Evolutionary conservation across 2,797 vertebrate genomes (phyloP).

Genomic region (Sebastes paucispinis): DNA sequence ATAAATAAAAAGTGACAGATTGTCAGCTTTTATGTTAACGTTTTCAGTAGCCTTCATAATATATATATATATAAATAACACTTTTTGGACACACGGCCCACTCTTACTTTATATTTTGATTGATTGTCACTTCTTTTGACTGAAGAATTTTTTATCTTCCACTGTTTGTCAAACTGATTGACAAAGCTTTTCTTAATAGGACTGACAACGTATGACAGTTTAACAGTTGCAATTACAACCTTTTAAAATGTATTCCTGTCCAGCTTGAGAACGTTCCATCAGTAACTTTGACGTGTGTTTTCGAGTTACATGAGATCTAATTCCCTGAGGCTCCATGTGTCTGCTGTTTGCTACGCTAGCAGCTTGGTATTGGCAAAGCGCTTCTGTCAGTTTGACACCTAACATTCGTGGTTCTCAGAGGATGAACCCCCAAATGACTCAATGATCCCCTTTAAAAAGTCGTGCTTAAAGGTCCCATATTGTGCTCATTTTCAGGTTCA

Average conservation of each 20-base stretch:
- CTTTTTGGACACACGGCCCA: conserved; percentile 24
- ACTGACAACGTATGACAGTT: conserved; percentile 36
- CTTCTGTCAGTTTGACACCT: too few relatives aligned
- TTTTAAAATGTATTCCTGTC: conserved; percentile 15
- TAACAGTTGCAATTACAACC: conserved; percentile 31
- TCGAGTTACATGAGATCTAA: conserved; percentile 5
- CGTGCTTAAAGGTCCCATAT: too few relatives aligned
- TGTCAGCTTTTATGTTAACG: conserved; percentile 15
- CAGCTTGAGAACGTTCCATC: neutral
- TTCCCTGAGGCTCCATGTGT: neutral
- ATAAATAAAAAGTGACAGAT: conserved; percentile 13
- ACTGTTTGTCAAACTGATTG: conserved; percentile 37
- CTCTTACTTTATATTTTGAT: conserved; percentile 42
- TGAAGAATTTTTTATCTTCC: neutral
- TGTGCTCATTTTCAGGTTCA: too few relatives aligned
- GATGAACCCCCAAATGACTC: too few relatives aligned
- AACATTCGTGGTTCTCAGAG: too few relatives aligned
- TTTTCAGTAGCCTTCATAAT: conserved; percentile 23
- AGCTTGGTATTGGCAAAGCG: neutral
- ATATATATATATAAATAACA: conserved; percentile 14
- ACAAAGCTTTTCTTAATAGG: conserved; percentile 43
- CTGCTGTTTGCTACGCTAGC: neutral
- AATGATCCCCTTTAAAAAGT: too few relatives aligned
- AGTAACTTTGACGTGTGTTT: conserved; percentile 19
- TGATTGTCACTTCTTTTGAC: conserved; percentile 48